Percentiles rank a stretch among this genome's conserved stretches.
These are phyloP conservation scores for Rallus limicola DNA, from an alignment of 2,113 vertebrate genomes.

Conservation along the genomic window DNA sequence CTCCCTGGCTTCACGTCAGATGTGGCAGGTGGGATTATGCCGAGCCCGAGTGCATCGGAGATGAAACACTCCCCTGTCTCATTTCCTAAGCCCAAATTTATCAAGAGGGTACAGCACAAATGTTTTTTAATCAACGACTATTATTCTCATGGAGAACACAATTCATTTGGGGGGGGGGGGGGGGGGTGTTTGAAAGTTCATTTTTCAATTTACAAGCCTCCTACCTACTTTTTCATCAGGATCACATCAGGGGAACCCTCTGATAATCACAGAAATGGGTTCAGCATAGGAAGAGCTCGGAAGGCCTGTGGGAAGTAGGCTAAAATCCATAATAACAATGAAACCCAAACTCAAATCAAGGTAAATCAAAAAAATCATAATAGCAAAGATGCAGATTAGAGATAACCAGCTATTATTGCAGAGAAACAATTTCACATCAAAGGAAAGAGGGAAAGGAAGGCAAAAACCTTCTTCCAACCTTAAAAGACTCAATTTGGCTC, in stretches of 20 bases:
- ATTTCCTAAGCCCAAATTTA: background rate
- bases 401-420: constrained; percentile 43
- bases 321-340: constrained; percentile 51
- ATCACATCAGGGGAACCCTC: constrained; percentile 67
- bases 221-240: constrained; percentile 74
- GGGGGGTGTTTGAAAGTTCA: constrained; percentile 23
- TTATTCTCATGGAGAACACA: constrained; percentile 8
- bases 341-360: constrained; percentile 53
- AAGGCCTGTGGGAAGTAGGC: constrained; percentile 57
- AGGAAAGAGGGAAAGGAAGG: background rate
- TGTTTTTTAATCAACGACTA: background rate
- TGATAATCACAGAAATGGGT: constrained; percentile 67
- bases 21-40: background rate
- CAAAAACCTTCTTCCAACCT: background rate
- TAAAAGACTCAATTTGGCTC: background rate
- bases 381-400: constrained; percentile 11
- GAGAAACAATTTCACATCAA: constrained; percentile 16
- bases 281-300: constrained; percentile 38
- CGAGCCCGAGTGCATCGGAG: background rate
- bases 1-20: background rate
- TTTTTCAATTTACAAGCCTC: constrained; percentile 65
- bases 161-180: background rate
- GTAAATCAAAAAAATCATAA: constrained; percentile 48
- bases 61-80: background rate
- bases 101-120: background rate